A percentile compares a stretch with the other conserved stretches of the same genome.
These are phyloP conservation scores for Alosa alosa DNA, from an alignment of 2,113 vertebrate genomes.

Conservation along the genomic window DNA sequence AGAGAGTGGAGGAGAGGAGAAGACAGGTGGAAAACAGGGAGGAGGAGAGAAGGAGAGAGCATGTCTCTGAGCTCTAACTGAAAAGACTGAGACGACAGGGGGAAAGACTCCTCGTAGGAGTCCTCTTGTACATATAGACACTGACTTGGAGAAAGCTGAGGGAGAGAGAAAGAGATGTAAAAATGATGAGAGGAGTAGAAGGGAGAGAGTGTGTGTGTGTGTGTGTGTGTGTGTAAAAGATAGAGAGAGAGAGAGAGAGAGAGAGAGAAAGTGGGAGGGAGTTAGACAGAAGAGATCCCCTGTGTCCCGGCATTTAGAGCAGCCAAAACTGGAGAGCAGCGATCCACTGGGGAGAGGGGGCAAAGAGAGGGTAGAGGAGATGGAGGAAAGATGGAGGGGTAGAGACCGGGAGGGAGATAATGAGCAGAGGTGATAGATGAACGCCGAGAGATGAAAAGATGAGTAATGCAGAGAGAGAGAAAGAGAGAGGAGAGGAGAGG, in stretches of 20 bases:
- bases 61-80: too few relatives aligned
- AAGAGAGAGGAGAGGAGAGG: not conserved
- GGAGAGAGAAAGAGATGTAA: constrained; percentile 39
- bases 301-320: constrained; percentile 2
- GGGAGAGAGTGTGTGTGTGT: not conserved
- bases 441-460: not conserved
- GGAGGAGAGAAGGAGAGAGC: constrained; percentile 17
- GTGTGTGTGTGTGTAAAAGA: not conserved
- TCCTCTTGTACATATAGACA: not conserved
- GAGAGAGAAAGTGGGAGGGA: constrained; percentile 23
- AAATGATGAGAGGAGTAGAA: not conserved
- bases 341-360: not conserved
- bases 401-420: constrained; percentile 10
- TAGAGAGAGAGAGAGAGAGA: constrained; percentile 12
- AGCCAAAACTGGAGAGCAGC: constrained; percentile 1
- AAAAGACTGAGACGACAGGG: too few relatives aligned
- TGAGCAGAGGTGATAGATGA: not conserved
- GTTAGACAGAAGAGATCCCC: constrained; percentile 47
- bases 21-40: not conserved
- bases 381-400: not conserved
- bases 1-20: not conserved
- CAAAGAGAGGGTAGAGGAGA: constrained; percentile 1
- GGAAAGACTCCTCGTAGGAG: too few relatives aligned
- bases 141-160: constrained; percentile 23
- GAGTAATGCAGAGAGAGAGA: not conserved